Base-by-base conservation (phyloP, 2,888 invertebrate species). In the Trachelus troglodyta region DNA sequence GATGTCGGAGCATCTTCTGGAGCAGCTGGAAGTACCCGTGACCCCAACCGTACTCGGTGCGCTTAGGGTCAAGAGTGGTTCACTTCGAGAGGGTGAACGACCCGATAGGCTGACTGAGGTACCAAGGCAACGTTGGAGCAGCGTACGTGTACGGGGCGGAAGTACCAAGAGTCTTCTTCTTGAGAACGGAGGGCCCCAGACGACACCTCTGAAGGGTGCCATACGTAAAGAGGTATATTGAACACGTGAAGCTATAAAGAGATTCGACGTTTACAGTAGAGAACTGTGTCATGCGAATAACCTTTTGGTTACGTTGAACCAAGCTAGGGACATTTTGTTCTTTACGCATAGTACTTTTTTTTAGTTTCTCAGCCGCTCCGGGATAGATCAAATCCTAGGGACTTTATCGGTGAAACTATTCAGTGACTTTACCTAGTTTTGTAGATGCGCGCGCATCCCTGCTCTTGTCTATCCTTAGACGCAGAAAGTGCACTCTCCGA, bases 1-100 rank as follows among this genome's bases (percentile, higher is more conserved):
- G 79, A 89, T 89, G 89, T 91, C 91, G 85, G 91, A 91, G 86
- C 90, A 91, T 85, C 90, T 91, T 81, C 80, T 91, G 85, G 91
- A 89, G 79, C 91, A 90, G 80, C 82, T 87, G 56, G 90, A 90
- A 33, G 81, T 85, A 11, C 83, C 82, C 56, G 82, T 80, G 3
- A 76, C 78, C 34, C 85, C 87, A 0, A 76, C 86, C 3, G 86
- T 89, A 11, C 77, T 89, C 15, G 86, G 86, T 23, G 85, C 88
- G 0, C 78, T 90, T 0, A 82, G 86, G 33, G 86, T 85, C 69
- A 90, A 89, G 73, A 86, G 88, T 33, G 88, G 90, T 37, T 89
- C 90, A 33, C 82, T 89, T 23, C 85, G 87, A 74, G 90, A 91
- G 35, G 87, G 86, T 68, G 90, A 90, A n/a, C 85, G 86, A 69